Evolutionary conservation across 1,140 invertebrate genomes (phyloP).

Genomic region (Fopius arisanus): DNA sequence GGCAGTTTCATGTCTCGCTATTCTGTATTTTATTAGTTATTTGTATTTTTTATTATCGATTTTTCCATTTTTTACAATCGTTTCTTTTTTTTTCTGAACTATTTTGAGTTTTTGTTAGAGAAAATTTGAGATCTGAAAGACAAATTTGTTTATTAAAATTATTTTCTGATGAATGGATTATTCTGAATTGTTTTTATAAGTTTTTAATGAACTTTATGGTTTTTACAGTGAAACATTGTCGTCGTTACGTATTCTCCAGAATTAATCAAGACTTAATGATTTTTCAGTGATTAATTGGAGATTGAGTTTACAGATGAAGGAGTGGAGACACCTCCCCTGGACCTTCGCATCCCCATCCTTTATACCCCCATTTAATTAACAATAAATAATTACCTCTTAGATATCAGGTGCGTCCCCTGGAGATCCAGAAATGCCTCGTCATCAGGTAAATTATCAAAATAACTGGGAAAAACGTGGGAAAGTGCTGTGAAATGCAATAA

Average conservation of each 20-base stretch:
- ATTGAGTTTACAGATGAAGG: background rate
- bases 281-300: background rate
- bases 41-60: too few species aligned
- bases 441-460: background rate
- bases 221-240: slow-evolving; percentile 17
- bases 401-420: too few species aligned
- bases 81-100: too few species aligned
- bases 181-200: background rate
- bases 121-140: too few species aligned
- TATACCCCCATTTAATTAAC: too few species aligned
- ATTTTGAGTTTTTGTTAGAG: too few species aligned
- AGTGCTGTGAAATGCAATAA: background rate
- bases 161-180: background rate
- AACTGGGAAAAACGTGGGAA: background rate
- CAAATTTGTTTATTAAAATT: slow-evolving; percentile 21
- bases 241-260: background rate
- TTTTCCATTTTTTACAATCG: too few species aligned
- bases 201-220: too few species aligned
- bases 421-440: background rate
- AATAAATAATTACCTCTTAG: too few species aligned
- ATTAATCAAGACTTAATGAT: background rate
- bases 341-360: background rate
- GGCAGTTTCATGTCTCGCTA: too few species aligned
- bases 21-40: too few species aligned
- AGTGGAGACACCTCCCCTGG: background rate